Evolutionary conservation across 1,140 invertebrate genomes (phyloP).

Genomic region (Drosophila watanabei): DNA sequence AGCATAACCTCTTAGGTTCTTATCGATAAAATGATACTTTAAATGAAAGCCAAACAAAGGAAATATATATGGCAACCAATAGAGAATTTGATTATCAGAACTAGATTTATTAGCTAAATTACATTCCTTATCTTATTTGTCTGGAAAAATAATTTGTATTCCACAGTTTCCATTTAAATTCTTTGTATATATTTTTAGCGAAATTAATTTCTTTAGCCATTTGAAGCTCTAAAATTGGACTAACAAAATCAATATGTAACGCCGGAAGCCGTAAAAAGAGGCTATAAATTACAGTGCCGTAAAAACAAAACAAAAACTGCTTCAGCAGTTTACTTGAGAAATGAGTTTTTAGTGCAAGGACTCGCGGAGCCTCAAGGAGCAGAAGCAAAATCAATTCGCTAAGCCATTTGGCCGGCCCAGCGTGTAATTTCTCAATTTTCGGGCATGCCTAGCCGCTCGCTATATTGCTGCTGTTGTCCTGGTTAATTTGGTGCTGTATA

Average conservation of each 20-base stretch:
- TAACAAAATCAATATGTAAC: slow-evolving; percentile 61
- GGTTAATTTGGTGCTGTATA: slow-evolving; percentile 26
- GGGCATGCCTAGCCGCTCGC: slow-evolving; percentile 9
- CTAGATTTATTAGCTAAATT: slow-evolving; percentile 1
- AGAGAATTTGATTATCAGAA: background rate
- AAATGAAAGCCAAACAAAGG: background rate
- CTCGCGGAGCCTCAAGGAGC: slow-evolving; percentile 9
- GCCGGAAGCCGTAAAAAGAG: slow-evolving; percentile 55
- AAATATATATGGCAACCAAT: background rate
- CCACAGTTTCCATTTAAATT: background rate
- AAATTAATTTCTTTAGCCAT: background rate
- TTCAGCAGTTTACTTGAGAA: slow-evolving; percentile 69
- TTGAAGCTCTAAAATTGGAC: background rate
- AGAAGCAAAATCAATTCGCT: slow-evolving; percentile 62
- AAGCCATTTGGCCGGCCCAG: slow-evolving; percentile 62
- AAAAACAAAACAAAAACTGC: slow-evolving; percentile 40
- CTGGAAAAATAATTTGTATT: background rate
- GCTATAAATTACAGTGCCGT: slow-evolving; percentile 56
- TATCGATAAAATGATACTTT: background rate
- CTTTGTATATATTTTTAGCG: background rate
- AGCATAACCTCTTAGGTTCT: background rate
- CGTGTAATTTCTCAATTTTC: slow-evolving; percentile 79
- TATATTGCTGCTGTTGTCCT: slow-evolving; percentile 21
- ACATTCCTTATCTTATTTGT: background rate
- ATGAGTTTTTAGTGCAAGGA: slow-evolving; percentile 56